Percentiles rank a stretch among this genome's conserved stretches.
Conservation (phyloP, 2,113 vertebrate species). For the Siphamia tubifer region DNA sequence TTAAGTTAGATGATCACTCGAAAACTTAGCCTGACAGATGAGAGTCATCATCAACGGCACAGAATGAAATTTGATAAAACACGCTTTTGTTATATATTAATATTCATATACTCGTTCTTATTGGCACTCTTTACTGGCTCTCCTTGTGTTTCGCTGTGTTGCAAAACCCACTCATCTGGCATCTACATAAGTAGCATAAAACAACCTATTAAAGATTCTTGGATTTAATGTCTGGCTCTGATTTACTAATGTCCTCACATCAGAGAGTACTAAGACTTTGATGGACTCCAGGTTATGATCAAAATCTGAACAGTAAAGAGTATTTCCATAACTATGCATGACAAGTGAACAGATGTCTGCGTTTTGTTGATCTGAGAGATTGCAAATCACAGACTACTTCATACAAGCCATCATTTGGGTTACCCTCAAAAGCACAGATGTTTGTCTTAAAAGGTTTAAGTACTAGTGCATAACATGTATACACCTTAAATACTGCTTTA, state of each 20-base stretch:
- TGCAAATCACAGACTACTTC: not conserved
- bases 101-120: not conserved
- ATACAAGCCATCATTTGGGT: not conserved
- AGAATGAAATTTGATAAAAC: too few relatives aligned
- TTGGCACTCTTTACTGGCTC: not conserved
- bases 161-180: slow-evolving; percentile 41
- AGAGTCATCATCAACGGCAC: not conserved
- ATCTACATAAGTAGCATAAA: slow-evolving; percentile 9
- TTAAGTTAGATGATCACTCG: too few relatives aligned
- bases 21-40: too few relatives aligned
- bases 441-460: not conserved
- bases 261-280: slow-evolving; percentile 16
- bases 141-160: not conserved
- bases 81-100: not conserved
- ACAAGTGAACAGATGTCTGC: slow-evolving; percentile 43
- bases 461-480: not conserved
- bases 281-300: not conserved
- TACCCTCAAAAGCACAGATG: not conserved
- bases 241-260: slow-evolving; percentile 22
- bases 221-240: slow-evolving; percentile 12
- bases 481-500: not conserved
- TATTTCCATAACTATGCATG: slow-evolving; percentile 22
- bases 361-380: not conserved
- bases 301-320: slow-evolving; percentile 33
- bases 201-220: slow-evolving; percentile 15